Percentiles rank a stretch among this genome's conserved stretches.
These are phyloP conservation scores for Phyllotreta striolata DNA, from an alignment of 2,888 invertebrate genomes.

Conservation along the genomic window DNA sequence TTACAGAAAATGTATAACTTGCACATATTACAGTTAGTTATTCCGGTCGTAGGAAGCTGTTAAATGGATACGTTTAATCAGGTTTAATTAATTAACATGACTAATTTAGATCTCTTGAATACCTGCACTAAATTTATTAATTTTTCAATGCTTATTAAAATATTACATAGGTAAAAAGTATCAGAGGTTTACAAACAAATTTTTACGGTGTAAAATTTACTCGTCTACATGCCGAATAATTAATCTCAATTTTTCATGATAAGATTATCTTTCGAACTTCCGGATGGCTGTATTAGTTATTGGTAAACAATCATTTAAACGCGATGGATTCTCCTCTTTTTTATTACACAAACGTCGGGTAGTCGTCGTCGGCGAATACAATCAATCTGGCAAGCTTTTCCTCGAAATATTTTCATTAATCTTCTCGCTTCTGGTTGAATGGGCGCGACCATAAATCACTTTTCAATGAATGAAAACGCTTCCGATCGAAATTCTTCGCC, in stretches of 20 bases:
- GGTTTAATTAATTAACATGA: neutral
- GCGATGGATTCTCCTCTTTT: neutral
- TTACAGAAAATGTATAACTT: constrained; percentile 6
- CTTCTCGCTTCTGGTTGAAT: constrained; percentile 23
- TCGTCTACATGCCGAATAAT: neutral
- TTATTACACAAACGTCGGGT: neutral
- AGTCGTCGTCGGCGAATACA: neutral
- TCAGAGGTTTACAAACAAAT: constrained; percentile 2
- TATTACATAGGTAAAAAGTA: too few species aligned
- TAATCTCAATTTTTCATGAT: neutral
- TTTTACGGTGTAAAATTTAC: neutral
- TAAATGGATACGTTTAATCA: constrained; percentile 13
- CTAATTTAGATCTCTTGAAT: too few species aligned
- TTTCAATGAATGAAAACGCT: constrained; percentile 29
- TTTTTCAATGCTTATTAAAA: too few species aligned
- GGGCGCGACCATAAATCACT: constrained; percentile 28
- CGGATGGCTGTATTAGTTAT: constrained; percentile 13
- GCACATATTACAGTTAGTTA: constrained; percentile 12
- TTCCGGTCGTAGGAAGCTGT: neutral
- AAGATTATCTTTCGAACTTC: neutral
- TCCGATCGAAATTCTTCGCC: constrained; percentile 34
- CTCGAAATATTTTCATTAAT: constrained; percentile 28
- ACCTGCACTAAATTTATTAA: too few species aligned
- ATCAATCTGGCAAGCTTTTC: constrained; percentile 7
- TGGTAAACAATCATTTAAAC: constrained; percentile 2